Conservation (phyloP, 2,888 invertebrate species). For the Pollenia angustigena region DNA sequence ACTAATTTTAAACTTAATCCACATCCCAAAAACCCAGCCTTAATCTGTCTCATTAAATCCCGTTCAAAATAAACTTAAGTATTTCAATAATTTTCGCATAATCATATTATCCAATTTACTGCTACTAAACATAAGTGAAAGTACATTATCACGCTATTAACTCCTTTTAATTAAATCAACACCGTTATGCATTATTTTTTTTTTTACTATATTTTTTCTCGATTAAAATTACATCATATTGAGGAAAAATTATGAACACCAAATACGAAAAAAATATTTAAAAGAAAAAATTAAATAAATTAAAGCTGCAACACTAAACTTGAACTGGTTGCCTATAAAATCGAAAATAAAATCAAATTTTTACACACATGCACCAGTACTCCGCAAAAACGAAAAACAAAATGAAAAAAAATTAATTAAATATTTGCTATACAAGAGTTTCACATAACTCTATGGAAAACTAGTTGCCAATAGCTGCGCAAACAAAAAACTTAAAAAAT, state of each 20-base stretch:
- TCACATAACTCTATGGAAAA: slow-evolving; percentile 45
- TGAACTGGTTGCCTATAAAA: slow-evolving; percentile 70
- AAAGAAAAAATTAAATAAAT: slow-evolving; percentile 18
- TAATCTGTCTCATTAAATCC: background rate
- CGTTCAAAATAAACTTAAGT: background rate
- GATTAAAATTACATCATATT: slow-evolving; percentile 65
- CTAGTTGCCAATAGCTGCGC: slow-evolving; percentile 35
- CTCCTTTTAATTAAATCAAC: slow-evolving; percentile 59
- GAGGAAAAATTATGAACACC: slow-evolving; percentile 58
- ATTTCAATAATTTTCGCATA: slow-evolving; percentile 1
- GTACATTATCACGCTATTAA: slow-evolving; percentile 54
- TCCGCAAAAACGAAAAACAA: slow-evolving; percentile 17
- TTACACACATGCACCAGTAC: background rate
- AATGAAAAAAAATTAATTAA: slow-evolving; percentile 61
- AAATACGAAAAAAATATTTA: slow-evolving; percentile 36
- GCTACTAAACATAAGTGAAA: slow-evolving; percentile 43
- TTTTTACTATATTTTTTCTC: slow-evolving; percentile 17
- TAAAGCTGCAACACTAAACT: slow-evolving; percentile 51
- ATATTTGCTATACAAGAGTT: slow-evolving; percentile 48
- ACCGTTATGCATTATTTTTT: slow-evolving; percentile 49
- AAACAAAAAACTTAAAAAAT: slow-evolving; percentile 10
- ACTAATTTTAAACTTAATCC: too few relatives aligned
- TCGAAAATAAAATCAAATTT: slow-evolving; percentile 53
- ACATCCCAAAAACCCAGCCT: too few relatives aligned
- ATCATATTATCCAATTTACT: background rate